phyloP scores from a whole-genome alignment of 1,140 invertebrate species.

The Cyrtorhinus lividipennis region DNA sequence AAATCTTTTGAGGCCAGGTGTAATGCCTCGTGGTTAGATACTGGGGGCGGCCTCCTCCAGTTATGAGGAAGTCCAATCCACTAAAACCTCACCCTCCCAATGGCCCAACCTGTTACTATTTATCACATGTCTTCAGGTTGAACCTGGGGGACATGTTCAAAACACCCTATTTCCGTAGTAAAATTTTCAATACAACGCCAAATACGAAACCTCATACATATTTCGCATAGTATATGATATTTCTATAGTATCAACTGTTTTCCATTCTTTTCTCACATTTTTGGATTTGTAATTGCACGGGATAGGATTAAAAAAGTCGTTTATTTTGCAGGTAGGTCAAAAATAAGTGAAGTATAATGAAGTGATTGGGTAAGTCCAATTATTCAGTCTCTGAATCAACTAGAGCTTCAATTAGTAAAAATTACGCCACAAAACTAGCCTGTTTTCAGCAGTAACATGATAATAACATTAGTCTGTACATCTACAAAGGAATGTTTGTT shows the following conservation, averaged over 20 bases:
- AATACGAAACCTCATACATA: background rate
- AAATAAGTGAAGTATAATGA: background rate
- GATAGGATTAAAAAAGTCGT: background rate
- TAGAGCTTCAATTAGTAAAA: background rate
- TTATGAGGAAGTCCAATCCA: too few relatives aligned
- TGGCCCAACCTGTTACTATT: too few relatives aligned
- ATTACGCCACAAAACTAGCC: background rate
- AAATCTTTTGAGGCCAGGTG: too few relatives aligned
- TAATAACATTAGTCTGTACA: background rate
- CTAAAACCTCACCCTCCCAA: too few relatives aligned
- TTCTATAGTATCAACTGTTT: background rate
- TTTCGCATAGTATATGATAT: background rate
- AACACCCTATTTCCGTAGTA: background rate
- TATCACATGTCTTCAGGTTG: too few relatives aligned
- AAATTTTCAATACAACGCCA: background rate
- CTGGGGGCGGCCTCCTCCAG: too few relatives aligned
- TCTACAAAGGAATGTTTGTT: background rate
- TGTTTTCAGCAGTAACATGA: background rate
- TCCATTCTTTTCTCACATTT: background rate
- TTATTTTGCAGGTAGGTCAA: background rate
- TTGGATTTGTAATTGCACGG: background rate
- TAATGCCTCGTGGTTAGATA: too few relatives aligned
- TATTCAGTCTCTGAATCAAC: background rate
- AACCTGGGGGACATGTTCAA: background rate
- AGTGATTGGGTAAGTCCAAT: background rate